phyloP scores from a whole-genome alignment of 1,140 invertebrate genomes.

The Phenacoccus solenopsis region DNA sequence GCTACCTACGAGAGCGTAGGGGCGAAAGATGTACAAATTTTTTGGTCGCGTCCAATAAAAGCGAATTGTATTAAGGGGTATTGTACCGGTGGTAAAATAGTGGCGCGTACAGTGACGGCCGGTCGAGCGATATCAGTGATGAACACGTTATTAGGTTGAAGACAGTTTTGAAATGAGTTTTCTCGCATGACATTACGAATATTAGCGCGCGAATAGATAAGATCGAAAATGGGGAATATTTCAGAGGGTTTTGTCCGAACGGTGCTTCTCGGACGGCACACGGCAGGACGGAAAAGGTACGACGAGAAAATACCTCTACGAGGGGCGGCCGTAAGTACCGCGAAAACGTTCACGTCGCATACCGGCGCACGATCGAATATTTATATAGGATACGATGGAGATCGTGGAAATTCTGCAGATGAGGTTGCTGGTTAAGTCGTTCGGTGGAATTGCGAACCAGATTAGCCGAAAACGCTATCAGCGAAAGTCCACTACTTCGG shows the following conservation, averaged over 20 bases:
- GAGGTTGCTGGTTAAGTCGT: slow-evolving; percentile 2
- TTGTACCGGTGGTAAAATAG: too few species aligned
- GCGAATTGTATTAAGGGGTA: too few species aligned
- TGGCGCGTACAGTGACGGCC: neutral
- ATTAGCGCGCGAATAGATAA: slow-evolving; percentile 1
- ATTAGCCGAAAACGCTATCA: slow-evolving; percentile 10
- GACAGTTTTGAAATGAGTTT: slow-evolving; percentile 13
- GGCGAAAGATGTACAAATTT: too few species aligned
- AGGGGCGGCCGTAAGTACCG: neutral
- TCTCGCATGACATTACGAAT: slow-evolving; percentile 12
- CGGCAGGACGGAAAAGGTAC: neutral
- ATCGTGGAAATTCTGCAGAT: slow-evolving; percentile 14
- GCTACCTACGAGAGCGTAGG: too few species aligned
- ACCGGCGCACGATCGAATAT: neutral
- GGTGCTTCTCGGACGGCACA: neutral
- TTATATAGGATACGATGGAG: neutral
- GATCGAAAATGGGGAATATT: slow-evolving; percentile 7
- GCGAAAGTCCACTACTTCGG: slow-evolving; percentile 14
- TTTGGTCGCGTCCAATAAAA: too few species aligned
- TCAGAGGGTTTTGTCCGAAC: neutral
- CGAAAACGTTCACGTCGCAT: neutral
- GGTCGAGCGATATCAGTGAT: neutral
- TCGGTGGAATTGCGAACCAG: slow-evolving; percentile 7
- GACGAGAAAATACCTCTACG: neutral
- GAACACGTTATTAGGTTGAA: slow-evolving; percentile 12